Conservation (phyloP, 2,113 vertebrate species). For the Neofelis nebulosa region DNA sequence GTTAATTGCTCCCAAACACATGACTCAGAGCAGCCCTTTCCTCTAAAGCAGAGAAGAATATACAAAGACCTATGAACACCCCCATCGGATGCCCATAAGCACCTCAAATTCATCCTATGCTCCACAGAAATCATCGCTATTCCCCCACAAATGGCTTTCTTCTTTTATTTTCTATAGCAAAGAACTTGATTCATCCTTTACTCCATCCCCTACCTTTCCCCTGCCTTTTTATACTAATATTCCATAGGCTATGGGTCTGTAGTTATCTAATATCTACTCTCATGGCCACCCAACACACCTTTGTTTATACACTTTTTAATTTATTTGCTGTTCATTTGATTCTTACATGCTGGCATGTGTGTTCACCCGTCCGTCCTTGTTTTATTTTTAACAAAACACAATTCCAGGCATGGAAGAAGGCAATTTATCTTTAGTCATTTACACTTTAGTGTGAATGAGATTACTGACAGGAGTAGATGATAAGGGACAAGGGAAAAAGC, state of each 20-base stretch:
- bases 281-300: background rate
- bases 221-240: background rate
- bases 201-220: background rate
- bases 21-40: background rate
- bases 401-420: background rate
- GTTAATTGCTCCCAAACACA: background rate
- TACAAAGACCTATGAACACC: background rate
- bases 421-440: background rate
- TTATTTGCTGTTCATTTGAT: background rate
- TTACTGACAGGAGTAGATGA: background rate
- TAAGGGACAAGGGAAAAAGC: background rate
- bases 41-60: background rate
- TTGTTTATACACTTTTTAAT: background rate
- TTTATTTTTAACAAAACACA: slow-evolving; percentile 40
- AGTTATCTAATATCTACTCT: background rate
- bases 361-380: background rate
- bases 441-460: slow-evolving; percentile 10
- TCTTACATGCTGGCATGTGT: background rate
- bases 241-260: background rate
- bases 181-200: background rate
- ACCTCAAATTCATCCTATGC: background rate
- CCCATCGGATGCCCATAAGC: background rate
- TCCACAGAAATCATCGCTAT: background rate
- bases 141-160: background rate
- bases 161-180: background rate